Evolutionary conservation across 2,797 vertebrate genomes (phyloP), one percentile per base, ranked within the genome.

Genomic region (Balearica regulorum): DNA sequence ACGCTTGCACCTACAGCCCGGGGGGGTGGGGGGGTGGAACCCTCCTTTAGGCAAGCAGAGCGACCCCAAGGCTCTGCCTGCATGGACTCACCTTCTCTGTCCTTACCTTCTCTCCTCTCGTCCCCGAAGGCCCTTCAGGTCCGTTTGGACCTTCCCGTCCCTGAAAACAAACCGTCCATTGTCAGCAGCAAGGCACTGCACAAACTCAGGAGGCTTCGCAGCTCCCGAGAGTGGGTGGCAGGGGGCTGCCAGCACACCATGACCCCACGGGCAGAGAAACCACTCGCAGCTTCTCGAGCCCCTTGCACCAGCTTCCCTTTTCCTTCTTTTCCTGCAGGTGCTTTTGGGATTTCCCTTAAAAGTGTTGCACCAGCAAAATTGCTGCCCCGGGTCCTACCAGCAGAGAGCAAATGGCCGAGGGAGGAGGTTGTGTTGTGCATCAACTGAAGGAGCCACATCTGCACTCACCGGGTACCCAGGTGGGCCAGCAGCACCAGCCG

Each of bases 401-500:
- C 3, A 8, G 31, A 25, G 43, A n/a, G 22, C 37, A 41, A 62
- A 41, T 15, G 28, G n/a, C 21, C 22, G 86, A 48, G 65, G 18
- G n/a, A 35, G 33, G 28, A 37, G 55, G 25, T 17, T 57, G 43
- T 28, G 41, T 2, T 31, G 62, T 28, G n/a, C 28, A 10, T 26
- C 1, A 1, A 3, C 1, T 2, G 8, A 62, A 92, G 62, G n/a
- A 39, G 16, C 22, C 17, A 4, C 22, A 9, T 87, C 76, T 72
- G 91, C 96, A 98, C 98, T 99, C 98, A 99, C 99, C 97, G 94
- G 97, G 96, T 98, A 98, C 96, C 99, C 99, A 79, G 96, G 35
- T 0, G 94, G 97, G 15, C 99, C 99, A 33, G 87, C 89, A 83
- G 86, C 93, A 22, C 99, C 99, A 11, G 95, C 82, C 20, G 64